Base-by-base conservation (phyloP, 2,888 invertebrate genomes). In the Tachina lurida region DNA sequence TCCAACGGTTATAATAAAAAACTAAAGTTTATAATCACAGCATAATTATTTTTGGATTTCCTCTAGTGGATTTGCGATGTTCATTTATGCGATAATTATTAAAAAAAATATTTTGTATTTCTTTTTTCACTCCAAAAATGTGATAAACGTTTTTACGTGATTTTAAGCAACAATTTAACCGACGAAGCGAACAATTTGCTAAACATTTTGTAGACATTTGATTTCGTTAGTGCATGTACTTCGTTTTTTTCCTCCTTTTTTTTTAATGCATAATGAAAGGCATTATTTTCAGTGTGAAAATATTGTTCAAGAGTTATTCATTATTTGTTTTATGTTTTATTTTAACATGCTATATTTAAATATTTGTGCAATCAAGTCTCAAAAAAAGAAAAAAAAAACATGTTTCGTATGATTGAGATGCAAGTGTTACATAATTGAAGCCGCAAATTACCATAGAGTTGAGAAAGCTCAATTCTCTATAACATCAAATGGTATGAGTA, bases 101-200 rank as follows among this genome's bases (percentile, higher is more conserved):
- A 56, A 68, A 68, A 49, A 1, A 12, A 56, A 39, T 56, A 68
- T 62, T 52, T 52, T 47, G 19, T 39, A 19, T 58, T 65, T 74
- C 41, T 75, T 71, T 73, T 79, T 83, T 75, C 71, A 73, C 75
- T 71, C 41, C n/a, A 75, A 75, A 86, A 79, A 83, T 86, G 76
- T 76, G 86, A 86, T 86, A 83, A 83, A 86, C 47, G 83, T 47
- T 86, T 82, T 83, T 86, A 83, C 83, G 79, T 83, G 82, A 86
- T 80, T 75, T 82, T 70, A 58, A 65, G 60, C 58, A 71, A 75
- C 47, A 80, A 77, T 80, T 78, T 85, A 77, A 54, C 62, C 58
- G 74, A 65, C 78, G 78, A 68, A 84, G 67, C 73, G 77, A 77
- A 83, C 58, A 71, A 83, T 67, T 77, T 67, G 73, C 77, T 65